A percentile compares a stretch with the other conserved stretches of the same genome.
Evolutionary conservation across 1,140 invertebrate genomes (phyloP).

Genomic region (Pemphigus obesinymphae): DNA sequence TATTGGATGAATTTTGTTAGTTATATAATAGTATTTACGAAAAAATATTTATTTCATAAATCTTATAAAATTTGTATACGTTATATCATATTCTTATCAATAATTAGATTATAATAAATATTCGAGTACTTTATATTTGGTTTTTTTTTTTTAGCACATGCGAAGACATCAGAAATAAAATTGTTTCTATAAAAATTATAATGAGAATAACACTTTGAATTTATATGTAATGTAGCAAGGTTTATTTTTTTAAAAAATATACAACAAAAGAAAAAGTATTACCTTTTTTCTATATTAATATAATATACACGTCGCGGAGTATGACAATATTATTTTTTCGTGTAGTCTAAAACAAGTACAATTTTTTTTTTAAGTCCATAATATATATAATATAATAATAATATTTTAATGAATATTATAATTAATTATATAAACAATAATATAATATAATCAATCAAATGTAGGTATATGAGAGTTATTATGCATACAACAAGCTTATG

Average conservation of each 20-base stretch:
- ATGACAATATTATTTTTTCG: slow-evolving; percentile 26
- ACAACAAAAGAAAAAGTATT: slow-evolving; percentile 32
- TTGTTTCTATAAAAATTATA: slow-evolving; percentile 1
- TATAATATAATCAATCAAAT: slow-evolving; percentile 5
- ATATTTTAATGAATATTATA: slow-evolving; percentile 17
- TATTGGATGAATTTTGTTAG: too few relatives aligned
- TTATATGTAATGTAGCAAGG: slow-evolving; percentile 38
- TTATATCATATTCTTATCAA: too few relatives aligned
- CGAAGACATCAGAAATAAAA: slow-evolving; percentile 5
- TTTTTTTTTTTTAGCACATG: neutral
- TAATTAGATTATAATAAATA: neutral
- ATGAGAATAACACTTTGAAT: neutral
- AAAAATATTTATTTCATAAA: neutral
- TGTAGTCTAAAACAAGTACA: slow-evolving; percentile 33
- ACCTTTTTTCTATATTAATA: slow-evolving; percentile 33
- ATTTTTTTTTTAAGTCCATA: slow-evolving; percentile 25
- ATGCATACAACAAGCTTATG: slow-evolving; percentile 36
- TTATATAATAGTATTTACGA: too few relatives aligned
- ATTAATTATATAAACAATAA: slow-evolving; percentile 14
- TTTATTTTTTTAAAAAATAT: slow-evolving; percentile 32
- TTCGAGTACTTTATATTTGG: neutral
- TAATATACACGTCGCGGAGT: slow-evolving; percentile 31
- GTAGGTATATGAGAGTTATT: slow-evolving; percentile 2
- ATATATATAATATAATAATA: slow-evolving; percentile 15
- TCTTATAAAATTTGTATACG: neutral